phyloP scores from a whole-genome alignment of 2,797 vertebrate genomes.

The Aeoliscus strigatus region DNA sequence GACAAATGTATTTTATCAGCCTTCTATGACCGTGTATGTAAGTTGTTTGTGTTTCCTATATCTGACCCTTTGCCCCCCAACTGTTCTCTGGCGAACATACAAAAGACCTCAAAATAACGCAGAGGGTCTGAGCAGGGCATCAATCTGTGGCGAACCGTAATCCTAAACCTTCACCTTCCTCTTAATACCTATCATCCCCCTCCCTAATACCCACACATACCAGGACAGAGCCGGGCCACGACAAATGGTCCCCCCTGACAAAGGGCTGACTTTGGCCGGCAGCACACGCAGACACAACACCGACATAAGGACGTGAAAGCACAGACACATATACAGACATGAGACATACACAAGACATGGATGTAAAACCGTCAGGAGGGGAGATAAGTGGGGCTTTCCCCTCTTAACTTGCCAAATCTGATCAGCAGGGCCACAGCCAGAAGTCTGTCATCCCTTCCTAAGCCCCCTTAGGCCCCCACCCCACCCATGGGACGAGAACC shows the following conservation, averaged over 20 bases:
- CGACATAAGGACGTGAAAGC: constrained; percentile 12
- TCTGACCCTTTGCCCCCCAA: constrained; percentile 46
- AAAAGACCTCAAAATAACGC: constrained; percentile 79
- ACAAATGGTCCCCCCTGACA: constrained; percentile 79
- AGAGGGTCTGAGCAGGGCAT: constrained; percentile 70
- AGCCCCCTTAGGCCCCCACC: constrained; percentile 29
- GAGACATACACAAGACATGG: constrained; percentile 18
- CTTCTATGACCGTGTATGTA: constrained; percentile 41
- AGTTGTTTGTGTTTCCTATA: constrained; percentile 30
- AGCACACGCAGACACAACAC: constrained; percentile 33
- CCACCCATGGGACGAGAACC: constrained; percentile 25
- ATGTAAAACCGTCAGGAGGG: constrained; percentile 12
- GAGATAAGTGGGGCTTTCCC: constrained; percentile 41
- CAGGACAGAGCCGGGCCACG: constrained; percentile 71
- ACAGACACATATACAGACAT: constrained; percentile 13
- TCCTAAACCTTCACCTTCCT: constrained; percentile 76
- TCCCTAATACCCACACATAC: constrained; percentile 75
- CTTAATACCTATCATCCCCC: constrained; percentile 68
- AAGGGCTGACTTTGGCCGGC: constrained; percentile 77
- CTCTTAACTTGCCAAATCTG: constrained; percentile 54
- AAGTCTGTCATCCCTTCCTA: constrained; percentile 49
- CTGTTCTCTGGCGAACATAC: constrained; percentile 71
- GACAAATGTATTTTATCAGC: constrained; percentile 46
- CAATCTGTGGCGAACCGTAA: constrained; percentile 76
- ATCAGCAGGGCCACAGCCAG: constrained; percentile 56